Evolutionary conservation across 1,140 invertebrate genomes (phyloP).

Genomic region (Pseudomyrmex flavicornis): DNA sequence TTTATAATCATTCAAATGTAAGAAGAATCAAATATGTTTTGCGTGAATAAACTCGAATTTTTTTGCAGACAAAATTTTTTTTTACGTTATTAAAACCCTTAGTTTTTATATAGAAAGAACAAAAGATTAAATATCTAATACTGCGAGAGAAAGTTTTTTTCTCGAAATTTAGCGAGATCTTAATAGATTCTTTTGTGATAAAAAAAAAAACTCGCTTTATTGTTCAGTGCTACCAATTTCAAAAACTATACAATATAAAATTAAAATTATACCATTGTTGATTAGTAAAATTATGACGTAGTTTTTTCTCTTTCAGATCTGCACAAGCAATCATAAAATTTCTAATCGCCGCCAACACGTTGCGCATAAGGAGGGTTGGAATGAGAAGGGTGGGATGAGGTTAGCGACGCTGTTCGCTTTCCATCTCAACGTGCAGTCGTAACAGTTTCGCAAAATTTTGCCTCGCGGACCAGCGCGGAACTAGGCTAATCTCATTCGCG

Average conservation of each 20-base stretch:
- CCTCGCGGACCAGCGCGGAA: conserved; percentile 40
- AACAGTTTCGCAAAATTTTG: conserved; percentile 61
- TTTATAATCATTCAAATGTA: neutral
- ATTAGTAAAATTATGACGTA: neutral
- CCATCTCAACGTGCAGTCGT: conserved; percentile 48
- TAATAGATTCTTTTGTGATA: neutral
- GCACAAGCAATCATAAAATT: neutral
- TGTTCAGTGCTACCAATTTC: neutral
- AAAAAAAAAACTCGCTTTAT: neutral
- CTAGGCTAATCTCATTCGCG: conserved; percentile 67
- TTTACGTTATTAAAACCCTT: neutral
- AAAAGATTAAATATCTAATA: neutral
- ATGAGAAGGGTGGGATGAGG: neutral
- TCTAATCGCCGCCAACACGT: conserved; percentile 17
- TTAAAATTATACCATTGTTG: conserved; percentile 10
- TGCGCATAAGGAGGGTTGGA: conserved; percentile 4
- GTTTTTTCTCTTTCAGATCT: neutral
- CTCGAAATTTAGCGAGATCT: neutral
- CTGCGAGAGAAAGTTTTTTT: neutral
- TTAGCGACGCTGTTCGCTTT: conserved; percentile 19
- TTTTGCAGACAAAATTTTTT: neutral
- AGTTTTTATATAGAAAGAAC: neutral
- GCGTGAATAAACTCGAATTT: neutral
- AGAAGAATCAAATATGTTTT: neutral
- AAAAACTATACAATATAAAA: neutral